Base-by-base conservation (phyloP, 2,797 vertebrate genomes). In the Darevskia mixta region DNA sequence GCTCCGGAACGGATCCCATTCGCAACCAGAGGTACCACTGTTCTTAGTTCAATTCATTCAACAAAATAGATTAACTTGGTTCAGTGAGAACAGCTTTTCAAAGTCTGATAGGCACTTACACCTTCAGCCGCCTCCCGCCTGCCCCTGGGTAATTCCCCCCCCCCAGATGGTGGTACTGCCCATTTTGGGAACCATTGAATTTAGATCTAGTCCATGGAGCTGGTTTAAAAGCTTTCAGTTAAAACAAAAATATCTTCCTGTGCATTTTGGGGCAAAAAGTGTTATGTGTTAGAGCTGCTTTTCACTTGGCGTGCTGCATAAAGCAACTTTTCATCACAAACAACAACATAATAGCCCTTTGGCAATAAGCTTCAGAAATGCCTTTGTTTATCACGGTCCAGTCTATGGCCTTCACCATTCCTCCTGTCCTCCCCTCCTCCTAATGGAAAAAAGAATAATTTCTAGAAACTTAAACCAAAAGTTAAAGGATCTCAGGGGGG, bases 381-480 rank as follows among this genome's bases (percentile, higher is more conserved):
- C 29, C 91, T 95, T 95, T 95, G 92, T 93, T 82, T 83, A 43
- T 27, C 25, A 25, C 9, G 77, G 43, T 11, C 27, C 0, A 0
- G 76, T 69, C 76, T 66, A 55, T 87, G 1, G 0, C 86, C 7
- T 35, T 88, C 85, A 79, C 73, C 71, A 20, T 49, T 9, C 10
- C 77, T 4, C 79, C 90, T 49, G 0, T 15, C 13, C 49, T 55
- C 49, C 49, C 18, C 79, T 1, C 86, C 90, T 67, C 0, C 0
- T 77, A 38, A 91, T 92, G 93, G 92, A 94, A 93, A 94, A 72
- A 82, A 87, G 92, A 93, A 95, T 91, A 90, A 93, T 95, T 94
- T 91, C 90, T 87, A 45, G 95, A 94, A 96, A 91, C 29, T 86
- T 86, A 88, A 94, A 88, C 89, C 41, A 6, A 75, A 89, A 90